phyloP scores from a whole-genome alignment of 2,888 invertebrate genomes.

The Amaurobius ferox region DNA sequence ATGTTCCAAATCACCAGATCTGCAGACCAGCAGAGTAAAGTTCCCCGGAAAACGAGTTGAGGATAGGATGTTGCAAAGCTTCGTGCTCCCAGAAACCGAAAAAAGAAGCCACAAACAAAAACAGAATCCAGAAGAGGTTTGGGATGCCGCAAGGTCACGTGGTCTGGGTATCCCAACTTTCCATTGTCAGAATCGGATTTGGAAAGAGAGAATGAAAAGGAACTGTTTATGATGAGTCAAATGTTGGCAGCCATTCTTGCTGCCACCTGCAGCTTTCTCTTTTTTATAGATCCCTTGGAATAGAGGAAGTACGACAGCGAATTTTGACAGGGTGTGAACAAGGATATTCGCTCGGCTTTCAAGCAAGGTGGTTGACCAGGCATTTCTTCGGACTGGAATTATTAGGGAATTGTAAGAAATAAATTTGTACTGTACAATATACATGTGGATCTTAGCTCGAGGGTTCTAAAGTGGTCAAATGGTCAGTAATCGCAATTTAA shows the following conservation, averaged over 20 bases:
- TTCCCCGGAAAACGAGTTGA: not conserved
- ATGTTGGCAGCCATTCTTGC: slow-evolving; percentile 51
- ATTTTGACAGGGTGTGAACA: not conserved
- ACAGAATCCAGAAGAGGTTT: not conserved
- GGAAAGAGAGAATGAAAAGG: not conserved
- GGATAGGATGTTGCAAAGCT: not conserved
- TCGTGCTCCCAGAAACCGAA: not conserved
- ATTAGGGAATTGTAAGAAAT: too few relatives aligned
- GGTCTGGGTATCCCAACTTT: not conserved
- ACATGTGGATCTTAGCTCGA: too few relatives aligned
- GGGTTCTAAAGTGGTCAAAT: too few relatives aligned
- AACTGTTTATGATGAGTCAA: slow-evolving; percentile 64
- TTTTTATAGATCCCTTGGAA: slow-evolving; percentile 14
- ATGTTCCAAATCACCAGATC: not conserved
- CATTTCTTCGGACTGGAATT: too few relatives aligned
- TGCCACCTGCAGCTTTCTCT: slow-evolving; percentile 60
- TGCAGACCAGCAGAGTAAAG: not conserved
- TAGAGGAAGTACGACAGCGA: not conserved
- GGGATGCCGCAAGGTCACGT: slow-evolving; percentile 37
- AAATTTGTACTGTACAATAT: too few relatives aligned
- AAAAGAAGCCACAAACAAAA: slow-evolving; percentile 11
- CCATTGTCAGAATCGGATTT: slow-evolving; percentile 26
- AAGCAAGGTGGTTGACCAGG: not conserved
- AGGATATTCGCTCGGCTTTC: not conserved
- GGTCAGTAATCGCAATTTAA: too few relatives aligned